Evolutionary conservation across 2,797 vertebrate genomes (phyloP).

Genomic region (Molossus molossus): DNA sequence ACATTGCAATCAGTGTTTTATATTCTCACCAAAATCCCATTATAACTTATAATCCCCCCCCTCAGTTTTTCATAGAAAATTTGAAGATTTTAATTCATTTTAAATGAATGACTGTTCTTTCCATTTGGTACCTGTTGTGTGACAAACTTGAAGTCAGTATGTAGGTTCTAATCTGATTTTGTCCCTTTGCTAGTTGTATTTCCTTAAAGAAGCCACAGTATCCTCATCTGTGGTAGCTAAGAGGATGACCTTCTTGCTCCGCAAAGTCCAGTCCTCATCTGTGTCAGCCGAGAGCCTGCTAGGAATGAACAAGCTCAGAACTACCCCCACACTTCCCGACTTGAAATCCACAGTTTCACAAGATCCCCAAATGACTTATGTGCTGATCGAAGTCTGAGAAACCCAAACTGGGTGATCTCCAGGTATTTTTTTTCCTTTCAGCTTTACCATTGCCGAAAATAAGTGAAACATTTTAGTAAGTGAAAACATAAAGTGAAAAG

Average conservation of each 20-base stretch:
- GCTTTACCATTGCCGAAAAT: conserved; percentile 3
- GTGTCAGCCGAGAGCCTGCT: background rate
- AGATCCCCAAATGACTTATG: background rate
- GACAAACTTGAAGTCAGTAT: background rate
- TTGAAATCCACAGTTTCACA: background rate
- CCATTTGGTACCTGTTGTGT: background rate
- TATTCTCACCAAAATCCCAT: background rate
- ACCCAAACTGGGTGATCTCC: background rate
- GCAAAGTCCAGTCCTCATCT: background rate
- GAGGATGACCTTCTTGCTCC: background rate
- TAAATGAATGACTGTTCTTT: background rate
- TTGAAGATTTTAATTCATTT: background rate
- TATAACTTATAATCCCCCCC: background rate
- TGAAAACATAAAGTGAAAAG: conserved; percentile 30
- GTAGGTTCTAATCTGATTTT: background rate
- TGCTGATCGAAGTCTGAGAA: background rate
- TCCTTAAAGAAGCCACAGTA: background rate
- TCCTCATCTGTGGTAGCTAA: background rate
- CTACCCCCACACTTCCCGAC: background rate
- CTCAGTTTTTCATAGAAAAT: conserved; percentile 16
- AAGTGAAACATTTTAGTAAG: conserved; percentile 9
- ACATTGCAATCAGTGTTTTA: conserved; percentile 21
- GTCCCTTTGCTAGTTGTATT: background rate
- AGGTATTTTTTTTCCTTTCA: background rate
- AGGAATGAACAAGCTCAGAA: background rate